Base-by-base conservation (phyloP, 1,140 invertebrate species). In the Episyrphus balteatus region DNA sequence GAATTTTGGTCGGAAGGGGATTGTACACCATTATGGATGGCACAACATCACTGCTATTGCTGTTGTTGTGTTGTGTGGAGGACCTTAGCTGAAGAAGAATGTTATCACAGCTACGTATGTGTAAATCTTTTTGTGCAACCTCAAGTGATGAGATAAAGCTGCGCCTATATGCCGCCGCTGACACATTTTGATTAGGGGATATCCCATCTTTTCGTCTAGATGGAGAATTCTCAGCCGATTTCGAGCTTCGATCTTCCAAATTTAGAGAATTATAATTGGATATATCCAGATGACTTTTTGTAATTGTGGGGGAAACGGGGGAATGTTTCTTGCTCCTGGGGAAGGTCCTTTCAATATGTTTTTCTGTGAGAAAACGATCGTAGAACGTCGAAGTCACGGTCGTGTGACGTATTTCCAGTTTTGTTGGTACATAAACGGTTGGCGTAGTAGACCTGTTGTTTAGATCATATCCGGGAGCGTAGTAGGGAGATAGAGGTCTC, bases 331-430 rank as follows among this genome's bases (percentile, higher is more conserved):
- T 49, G 26, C 61, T 55, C 18, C 56, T 59, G 19, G 53, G 51
- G 13, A 56, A 44, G n/a, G 53, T 60, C 47, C 59, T 59, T 38
- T 65, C 62, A 42, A 66, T 61, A 42, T 67, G 57, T 42, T 61
- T 67, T 44, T 67, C 62, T 15, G 57, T 61, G 10, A 67, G 51
- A 38, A 62, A 61, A 10, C 66, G 66, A 54, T 68, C 65, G 38
- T 68, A 68, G 45, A 68, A 66, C 32, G 65, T 68, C 12, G 65
- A 63, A 7, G 65, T 68, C 18, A 68, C 65, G 13, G 65, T 68
- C 32, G 64, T 67, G 49, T 68, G 65, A 1, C 65, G 62, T 14
- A 68, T 64, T 40, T 68, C 62, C 14, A 67, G 52, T 54, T 64
- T 64, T 17, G 53, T 55, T 47, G 61, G 64, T 48, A 56, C 55